A percentile compares a stretch with the other conserved stretches of the same genome.
These are phyloP conservation scores for Ianthella basta DNA, from an alignment of 37 sponge, comb jelly and placozoan genomes.

Conservation along the genomic window DNA sequence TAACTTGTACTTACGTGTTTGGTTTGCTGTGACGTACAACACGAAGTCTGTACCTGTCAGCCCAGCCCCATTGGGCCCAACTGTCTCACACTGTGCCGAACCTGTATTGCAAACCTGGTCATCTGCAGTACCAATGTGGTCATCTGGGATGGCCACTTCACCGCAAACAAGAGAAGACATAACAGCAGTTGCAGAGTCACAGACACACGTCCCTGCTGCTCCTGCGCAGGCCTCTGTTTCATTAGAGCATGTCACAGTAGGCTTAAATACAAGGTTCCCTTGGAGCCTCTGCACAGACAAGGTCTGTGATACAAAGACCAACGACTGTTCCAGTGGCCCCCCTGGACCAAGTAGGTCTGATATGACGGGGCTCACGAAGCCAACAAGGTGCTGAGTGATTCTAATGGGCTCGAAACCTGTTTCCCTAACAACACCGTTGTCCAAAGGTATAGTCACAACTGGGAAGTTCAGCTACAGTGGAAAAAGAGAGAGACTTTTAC, in stretches of 20 bases:
- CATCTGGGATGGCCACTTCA: neutral
- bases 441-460: neutral
- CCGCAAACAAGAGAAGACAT: neutral
- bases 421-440: no score
- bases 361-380: no score
- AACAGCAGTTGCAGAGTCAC: neutral
- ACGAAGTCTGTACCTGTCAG: constrained; percentile 9
- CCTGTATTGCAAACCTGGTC: no score
- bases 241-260: neutral
- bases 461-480: neutral
- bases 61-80: neutral
- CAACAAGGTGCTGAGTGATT: neutral
- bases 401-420: constrained; percentile 1
- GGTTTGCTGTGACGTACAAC: neutral
- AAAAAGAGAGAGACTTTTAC: no score
- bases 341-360: neutral
- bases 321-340: neutral
- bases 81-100: neutral
- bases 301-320: neutral
- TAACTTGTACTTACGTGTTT: neutral
- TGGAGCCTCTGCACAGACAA: constrained; percentile 6
- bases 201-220: neutral
- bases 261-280: neutral
- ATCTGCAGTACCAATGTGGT: neutral
- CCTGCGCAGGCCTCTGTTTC: neutral